These are phyloP conservation scores for Ameiurus melas DNA, from an alignment of 2,113 vertebrate genomes.

Conservation along the genomic window DNA sequence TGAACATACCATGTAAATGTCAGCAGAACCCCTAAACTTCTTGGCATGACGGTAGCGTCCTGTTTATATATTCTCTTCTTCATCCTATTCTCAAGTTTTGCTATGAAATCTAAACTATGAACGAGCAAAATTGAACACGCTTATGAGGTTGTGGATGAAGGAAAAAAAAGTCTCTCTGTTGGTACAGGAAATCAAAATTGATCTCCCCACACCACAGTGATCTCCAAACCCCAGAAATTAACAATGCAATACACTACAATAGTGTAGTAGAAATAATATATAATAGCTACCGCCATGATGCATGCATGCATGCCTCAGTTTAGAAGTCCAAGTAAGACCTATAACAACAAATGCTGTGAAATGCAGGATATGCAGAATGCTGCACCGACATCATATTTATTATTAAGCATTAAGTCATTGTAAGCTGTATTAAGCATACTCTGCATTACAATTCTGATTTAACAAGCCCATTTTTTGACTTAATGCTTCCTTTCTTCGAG, in stretches of 20 bases:
- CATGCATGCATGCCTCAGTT: background rate
- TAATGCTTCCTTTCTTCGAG: background rate
- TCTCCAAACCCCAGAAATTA: background rate
- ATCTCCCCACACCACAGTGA: background rate
- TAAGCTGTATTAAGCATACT: background rate
- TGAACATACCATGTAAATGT: background rate
- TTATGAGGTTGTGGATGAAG: background rate
- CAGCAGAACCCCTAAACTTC: background rate
- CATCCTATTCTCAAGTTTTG: background rate
- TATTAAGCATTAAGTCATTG: background rate
- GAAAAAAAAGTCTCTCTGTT: background rate
- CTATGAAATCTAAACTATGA: background rate
- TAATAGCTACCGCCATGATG: background rate
- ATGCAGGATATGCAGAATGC: background rate
- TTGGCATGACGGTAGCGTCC: background rate
- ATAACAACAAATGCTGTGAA: background rate
- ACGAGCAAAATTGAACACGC: background rate
- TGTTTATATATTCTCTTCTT: background rate
- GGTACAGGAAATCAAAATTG: background rate
- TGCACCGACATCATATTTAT: background rate
- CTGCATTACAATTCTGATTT: background rate
- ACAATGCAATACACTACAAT: background rate
- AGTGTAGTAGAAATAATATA: background rate
- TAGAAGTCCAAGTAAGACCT: background rate
- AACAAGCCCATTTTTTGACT: background rate